Evolutionary conservation across 1,140 invertebrate species (phyloP), one percentile per base, ranked within the genome.

Genomic region (Trachymyrmex cornetzi): DNA sequence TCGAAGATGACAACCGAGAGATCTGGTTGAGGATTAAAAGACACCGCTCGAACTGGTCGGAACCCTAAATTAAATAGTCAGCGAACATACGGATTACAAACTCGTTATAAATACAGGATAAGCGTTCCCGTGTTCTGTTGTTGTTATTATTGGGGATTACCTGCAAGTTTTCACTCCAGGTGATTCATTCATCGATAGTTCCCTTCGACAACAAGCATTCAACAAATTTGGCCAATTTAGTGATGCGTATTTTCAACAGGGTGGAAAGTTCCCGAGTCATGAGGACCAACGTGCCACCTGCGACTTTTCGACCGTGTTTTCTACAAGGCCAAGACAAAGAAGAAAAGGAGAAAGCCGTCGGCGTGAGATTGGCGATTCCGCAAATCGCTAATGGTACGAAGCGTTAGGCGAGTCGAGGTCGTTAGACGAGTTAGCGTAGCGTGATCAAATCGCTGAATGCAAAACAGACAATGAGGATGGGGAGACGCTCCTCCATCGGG

Each of bases 371-470:
- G 57, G 48, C 79, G 84, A 91, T 91, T 92, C 84, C 86, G 84
- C 87, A 87, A 92, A 93, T 93, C 88, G 87, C 88, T 93, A 93
- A 93, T 93, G 92, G 89, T 84, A 88, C 86, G 90, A 90, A 88
- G 89, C 91, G 91, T 92, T 85, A 88, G 38, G 7, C 38, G 38
- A 44, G 38, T 11, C 38, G 38, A 44, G 92, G 88, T 93, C 91
- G 92, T 93, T 93, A 93, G 92, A 91, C 84, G 92, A 92, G 91
- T 91, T 89, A 93, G 67, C 88, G 69, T 91, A 89, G 90, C 92
- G 91, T 93, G 88, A 93, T 93, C 91, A 89, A 93, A 93, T 93
- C 91, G 90, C 64, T 92, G 91, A 92, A 93, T 93, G 85, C 91
- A 91, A 88, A 91, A 91, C 90, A 87, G 91, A 93, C 92, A 93